A percentile compares a stretch with the other conserved stretches of the same genome.
Conservation (phyloP, 2,888 invertebrate species). For the Sesia bembeciformis region DNA sequence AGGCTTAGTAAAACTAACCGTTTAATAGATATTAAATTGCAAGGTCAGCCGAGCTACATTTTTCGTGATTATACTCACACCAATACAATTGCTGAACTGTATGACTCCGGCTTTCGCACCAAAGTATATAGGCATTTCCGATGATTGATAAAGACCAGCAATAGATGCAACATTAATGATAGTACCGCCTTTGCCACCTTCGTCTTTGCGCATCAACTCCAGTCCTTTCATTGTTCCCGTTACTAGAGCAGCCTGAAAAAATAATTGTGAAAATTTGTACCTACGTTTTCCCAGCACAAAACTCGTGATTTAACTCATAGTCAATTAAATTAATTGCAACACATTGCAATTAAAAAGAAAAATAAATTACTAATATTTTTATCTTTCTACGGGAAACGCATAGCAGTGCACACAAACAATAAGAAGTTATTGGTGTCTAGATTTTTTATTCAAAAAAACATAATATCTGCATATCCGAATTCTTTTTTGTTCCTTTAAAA, state of each 20-base stretch:
- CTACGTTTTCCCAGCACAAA: too few species aligned
- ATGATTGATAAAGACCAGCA: slow-evolving; percentile 16
- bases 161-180: slow-evolving; percentile 32
- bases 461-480: too few species aligned
- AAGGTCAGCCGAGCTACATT: too few species aligned
- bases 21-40: too few species aligned
- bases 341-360: too few species aligned
- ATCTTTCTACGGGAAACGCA: too few species aligned
- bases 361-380: too few species aligned
- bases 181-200: slow-evolving; percentile 28
- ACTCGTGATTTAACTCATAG: background rate
- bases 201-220: slow-evolving; percentile 30
- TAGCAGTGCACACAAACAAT: too few species aligned
- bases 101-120: slow-evolving; percentile 28
- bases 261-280: background rate
- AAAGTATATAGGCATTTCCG: slow-evolving; percentile 20
- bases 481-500: too few species aligned
- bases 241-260: slow-evolving; percentile 24
- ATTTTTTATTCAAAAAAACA: too few species aligned
- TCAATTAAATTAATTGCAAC: background rate
- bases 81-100: slow-evolving; percentile 31
- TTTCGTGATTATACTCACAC: slow-evolving; percentile 16
- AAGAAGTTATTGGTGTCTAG: too few species aligned
- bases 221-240: slow-evolving; percentile 23
- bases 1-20: too few species aligned